These are phyloP conservation scores for Atrichornis clamosus DNA, from an alignment of 2,113 vertebrate genomes.

Conservation along the genomic window DNA sequence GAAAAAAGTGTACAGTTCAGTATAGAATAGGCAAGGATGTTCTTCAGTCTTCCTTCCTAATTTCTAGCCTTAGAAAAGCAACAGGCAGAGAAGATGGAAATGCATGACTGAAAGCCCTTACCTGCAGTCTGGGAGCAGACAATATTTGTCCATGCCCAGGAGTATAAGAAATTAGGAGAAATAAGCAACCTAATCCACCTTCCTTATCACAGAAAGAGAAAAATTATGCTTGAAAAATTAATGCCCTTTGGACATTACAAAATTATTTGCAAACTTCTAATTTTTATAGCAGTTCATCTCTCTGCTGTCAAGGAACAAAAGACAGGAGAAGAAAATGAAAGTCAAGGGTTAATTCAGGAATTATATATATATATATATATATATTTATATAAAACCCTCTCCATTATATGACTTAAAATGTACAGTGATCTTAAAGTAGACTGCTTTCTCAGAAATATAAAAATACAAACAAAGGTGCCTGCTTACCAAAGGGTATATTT, in stretches of 20 bases:
- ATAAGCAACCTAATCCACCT: neutral
- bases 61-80: neutral
- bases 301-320: neutral
- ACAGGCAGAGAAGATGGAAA: neutral
- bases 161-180: neutral
- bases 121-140: neutral
- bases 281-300: neutral
- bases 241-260: neutral
- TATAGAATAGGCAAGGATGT: neutral
- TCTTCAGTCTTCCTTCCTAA: neutral
- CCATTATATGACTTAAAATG: neutral
- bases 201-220: neutral
- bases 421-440: neutral
- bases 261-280: neutral
- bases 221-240: neutral
- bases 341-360: neutral
- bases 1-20: neutral
- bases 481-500: neutral
- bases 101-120: neutral
- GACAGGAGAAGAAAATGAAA: neutral
- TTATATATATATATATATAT: neutral
- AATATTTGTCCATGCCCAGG: neutral
- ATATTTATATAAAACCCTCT: neutral
- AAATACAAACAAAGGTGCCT: neutral
- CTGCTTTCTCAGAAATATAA: neutral